Evolutionary conservation across 1,140 invertebrate species (phyloP).

Genomic region (Euschistus heros): DNA sequence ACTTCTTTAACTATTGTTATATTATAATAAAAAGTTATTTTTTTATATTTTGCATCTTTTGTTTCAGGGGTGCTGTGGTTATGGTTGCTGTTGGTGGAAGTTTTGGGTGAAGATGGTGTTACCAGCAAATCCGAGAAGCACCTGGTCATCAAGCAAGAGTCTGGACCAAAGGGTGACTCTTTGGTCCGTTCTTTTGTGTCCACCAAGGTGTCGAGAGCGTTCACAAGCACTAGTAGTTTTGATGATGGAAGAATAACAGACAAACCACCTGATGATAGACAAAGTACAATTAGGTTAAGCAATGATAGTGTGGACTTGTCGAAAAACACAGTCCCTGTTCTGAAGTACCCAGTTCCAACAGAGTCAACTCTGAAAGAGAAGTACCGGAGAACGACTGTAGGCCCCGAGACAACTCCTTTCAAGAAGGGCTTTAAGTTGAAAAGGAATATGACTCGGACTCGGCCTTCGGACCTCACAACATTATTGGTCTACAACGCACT

Average conservation of each 20-base stretch:
- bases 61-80: conserved; percentile 8
- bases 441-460: background rate
- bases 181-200: background rate
- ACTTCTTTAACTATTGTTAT: too few relatives aligned
- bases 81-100: conserved; percentile 1
- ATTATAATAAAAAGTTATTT: background rate
- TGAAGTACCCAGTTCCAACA: background rate
- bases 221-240: conserved; percentile 1
- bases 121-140: background rate
- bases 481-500: background rate
- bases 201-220: background rate
- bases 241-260: background rate
- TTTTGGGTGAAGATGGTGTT: background rate
- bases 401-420: background rate
- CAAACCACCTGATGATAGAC: conserved; percentile 13
- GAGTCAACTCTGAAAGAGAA: background rate
- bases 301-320: conserved; percentile 2
- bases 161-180: background rate
- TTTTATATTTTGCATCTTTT: background rate
- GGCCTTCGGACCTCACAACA: conserved; percentile 2
- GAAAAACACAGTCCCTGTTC: conserved; percentile 1
- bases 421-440: background rate
- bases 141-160: background rate
- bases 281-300: conserved; percentile 7
- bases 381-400: background rate